phyloP scores from a whole-genome alignment of 2,888 invertebrate species.

The Ischnura elegans region DNA sequence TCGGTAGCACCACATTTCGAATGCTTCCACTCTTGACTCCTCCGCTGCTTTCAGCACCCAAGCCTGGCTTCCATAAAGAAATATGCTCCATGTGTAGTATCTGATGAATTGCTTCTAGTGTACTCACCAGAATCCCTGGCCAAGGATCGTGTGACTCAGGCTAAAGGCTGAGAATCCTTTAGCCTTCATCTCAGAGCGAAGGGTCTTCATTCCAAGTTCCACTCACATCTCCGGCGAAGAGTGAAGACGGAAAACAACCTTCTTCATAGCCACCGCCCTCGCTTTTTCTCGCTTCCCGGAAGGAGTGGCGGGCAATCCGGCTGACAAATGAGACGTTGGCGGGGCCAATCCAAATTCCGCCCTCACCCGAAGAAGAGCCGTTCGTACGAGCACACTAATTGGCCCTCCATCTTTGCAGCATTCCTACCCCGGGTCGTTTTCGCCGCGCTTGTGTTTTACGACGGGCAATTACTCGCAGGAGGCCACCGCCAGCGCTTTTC shows the following conservation, averaged over 20 bases:
- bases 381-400: neutral
- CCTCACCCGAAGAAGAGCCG: neutral
- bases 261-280: neutral
- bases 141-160: too few relatives aligned
- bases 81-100: too few relatives aligned
- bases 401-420: neutral
- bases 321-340: constrained; percentile 15
- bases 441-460: constrained; percentile 2
- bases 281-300: neutral
- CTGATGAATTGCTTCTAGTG: too few relatives aligned
- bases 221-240: neutral
- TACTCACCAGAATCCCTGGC: too few relatives aligned
- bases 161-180: too few relatives aligned
- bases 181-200: neutral
- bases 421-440: neutral
- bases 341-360: constrained; percentile 6
- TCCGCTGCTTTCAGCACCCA: too few relatives aligned
- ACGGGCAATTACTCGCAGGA: constrained; percentile 4
- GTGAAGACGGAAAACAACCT: neutral
- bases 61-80: too few relatives aligned
- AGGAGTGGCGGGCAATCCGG: neutral
- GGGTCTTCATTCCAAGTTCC: neutral
- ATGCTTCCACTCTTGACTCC: too few relatives aligned
- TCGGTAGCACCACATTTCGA: too few relatives aligned
- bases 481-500: neutral